A percentile compares a stretch with the other conserved stretches of the same genome.
phyloP scores from a whole-genome alignment of 2,113 vertebrate genomes.

The Marcusenius ussheri region DNA sequence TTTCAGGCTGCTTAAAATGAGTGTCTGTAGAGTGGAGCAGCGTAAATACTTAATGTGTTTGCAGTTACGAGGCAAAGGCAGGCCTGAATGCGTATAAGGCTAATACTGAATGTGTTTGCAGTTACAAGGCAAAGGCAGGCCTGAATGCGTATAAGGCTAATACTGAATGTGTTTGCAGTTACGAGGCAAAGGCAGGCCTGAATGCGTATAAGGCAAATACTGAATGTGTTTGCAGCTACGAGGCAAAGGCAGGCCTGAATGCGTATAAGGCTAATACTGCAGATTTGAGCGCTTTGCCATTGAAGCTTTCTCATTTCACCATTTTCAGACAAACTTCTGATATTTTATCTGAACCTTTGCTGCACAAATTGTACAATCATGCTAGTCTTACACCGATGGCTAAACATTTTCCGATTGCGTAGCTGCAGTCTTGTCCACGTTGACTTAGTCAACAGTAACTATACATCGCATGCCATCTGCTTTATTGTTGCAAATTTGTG shows the following conservation, averaged over 20 bases:
- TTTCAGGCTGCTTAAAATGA: slow-evolving; percentile 39
- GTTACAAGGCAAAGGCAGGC: background rate
- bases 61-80: background rate
- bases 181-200: background rate
- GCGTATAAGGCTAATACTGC: background rate
- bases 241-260: background rate
- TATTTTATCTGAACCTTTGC: background rate
- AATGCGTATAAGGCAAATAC: background rate
- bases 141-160: background rate
- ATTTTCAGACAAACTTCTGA: background rate
- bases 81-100: background rate
- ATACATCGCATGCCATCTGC: background rate
- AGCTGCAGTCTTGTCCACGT: background rate
- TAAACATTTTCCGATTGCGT: background rate
- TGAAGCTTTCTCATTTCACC: background rate
- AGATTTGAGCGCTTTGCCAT: background rate
- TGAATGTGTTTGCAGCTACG: background rate
- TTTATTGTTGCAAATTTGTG: background rate
- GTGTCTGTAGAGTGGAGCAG: slow-evolving; percentile 27
- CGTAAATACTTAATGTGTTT: slow-evolving; percentile 15
- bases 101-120: background rate
- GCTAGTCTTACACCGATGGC: background rate
- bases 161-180: background rate
- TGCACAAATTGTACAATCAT: background rate
- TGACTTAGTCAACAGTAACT: background rate